Evolutionary conservation across 2,797 vertebrate genomes (phyloP).

Genomic region (Arrhamphus sclerolepis): DNA sequence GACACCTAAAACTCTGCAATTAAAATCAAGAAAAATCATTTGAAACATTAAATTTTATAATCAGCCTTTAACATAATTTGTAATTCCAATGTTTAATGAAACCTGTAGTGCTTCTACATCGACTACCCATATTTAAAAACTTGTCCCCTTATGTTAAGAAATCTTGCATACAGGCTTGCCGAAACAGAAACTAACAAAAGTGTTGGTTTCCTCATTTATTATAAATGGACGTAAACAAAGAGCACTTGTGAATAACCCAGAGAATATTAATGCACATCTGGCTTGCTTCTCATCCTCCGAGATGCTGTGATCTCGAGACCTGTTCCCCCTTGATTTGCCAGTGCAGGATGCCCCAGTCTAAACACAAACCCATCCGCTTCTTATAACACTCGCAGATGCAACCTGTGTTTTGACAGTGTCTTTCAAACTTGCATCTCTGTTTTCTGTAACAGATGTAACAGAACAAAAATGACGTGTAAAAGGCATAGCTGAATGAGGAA

Average conservation of each 20-base stretch:
- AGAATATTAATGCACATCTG: constrained; percentile 55
- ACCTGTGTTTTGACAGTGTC: constrained; percentile 45
- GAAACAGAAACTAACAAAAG: constrained; percentile 25
- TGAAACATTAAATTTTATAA: not conserved
- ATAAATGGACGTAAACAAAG: constrained; percentile 44
- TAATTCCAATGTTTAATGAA: not conserved
- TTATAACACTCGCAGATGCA: constrained; percentile 48
- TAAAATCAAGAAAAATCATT: not conserved
- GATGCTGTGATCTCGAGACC: constrained; percentile 27
- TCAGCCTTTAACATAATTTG: not conserved
- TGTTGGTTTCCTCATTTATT: constrained; percentile 24
- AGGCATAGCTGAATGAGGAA: not conserved
- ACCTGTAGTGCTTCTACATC: no score
- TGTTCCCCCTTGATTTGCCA: constrained; percentile 46
- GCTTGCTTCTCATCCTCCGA: constrained; percentile 49
- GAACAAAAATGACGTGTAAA: not conserved
- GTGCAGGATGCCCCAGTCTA: constrained; percentile 71
- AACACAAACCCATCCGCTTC: constrained; percentile 59
- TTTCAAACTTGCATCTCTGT: constrained; percentile 46
- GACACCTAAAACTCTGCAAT: no score
- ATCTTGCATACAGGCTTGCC: constrained; percentile 19
- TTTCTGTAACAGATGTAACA: constrained; percentile 49
- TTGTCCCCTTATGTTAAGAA: constrained; percentile 8
- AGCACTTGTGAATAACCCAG: constrained; percentile 30
- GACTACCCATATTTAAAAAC: constrained; percentile 23